Evolutionary conservation across 1,140 invertebrate species (phyloP).

Genomic region (Ruditapes philippinarum): DNA sequence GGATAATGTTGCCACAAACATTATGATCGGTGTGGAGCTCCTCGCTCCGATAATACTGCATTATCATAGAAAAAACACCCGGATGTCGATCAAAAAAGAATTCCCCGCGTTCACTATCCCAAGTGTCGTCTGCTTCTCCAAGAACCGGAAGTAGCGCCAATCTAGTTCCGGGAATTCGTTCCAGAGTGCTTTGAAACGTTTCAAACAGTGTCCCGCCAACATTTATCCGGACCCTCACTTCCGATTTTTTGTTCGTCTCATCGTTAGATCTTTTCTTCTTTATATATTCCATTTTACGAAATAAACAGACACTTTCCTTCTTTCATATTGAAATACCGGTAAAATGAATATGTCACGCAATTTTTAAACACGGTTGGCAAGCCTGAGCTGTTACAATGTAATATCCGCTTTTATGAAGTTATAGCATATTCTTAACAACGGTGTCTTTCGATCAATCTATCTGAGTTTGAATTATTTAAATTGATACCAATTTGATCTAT

Average conservation of each 20-base stretch:
- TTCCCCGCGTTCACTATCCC: slow-evolving; percentile 76
- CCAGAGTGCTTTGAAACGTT: slow-evolving; percentile 72
- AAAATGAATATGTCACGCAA: too few species aligned
- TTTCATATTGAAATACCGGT: too few species aligned
- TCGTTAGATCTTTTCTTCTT: slow-evolving; percentile 62
- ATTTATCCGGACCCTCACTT: slow-evolving; percentile 75
- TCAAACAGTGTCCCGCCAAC: slow-evolving; percentile 77
- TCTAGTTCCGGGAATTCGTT: slow-evolving; percentile 72
- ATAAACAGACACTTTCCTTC: too few species aligned
- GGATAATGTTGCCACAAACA: slow-evolving; percentile 99
- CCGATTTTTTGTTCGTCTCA: slow-evolving; percentile 14
- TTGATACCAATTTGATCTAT: neutral
- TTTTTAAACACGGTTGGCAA: neutral
- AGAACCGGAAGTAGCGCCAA: slow-evolving; percentile 77
- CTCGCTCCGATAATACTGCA: slow-evolving; percentile 84
- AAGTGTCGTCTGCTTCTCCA: slow-evolving; percentile 78
- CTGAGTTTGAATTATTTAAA: neutral
- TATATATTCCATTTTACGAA: slow-evolving; percentile 49
- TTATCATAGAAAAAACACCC: slow-evolving; percentile 80
- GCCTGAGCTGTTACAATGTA: neutral
- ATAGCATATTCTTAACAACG: neutral
- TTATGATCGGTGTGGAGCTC: slow-evolving; percentile 97
- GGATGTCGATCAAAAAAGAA: slow-evolving; percentile 85
- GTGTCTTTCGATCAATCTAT: neutral
- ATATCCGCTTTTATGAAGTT: neutral